Base-by-base conservation (phyloP, 2,888 invertebrate species). In the Scelioninae gen. 1 region DNA sequence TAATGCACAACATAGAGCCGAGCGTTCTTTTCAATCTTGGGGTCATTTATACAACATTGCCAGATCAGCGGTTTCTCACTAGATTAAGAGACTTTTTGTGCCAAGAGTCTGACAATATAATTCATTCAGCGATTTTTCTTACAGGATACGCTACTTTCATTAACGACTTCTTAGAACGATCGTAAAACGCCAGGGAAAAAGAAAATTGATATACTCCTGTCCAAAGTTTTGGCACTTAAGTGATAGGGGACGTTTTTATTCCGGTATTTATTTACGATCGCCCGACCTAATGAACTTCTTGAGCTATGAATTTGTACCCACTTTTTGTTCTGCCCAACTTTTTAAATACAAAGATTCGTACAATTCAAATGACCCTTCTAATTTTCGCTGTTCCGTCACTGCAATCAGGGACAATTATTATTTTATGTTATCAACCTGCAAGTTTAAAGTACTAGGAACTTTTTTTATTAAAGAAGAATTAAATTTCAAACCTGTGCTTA, bases 151-250 rank as follows among this genome's bases (percentile, higher is more conserved):
- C 78, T 74, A 74, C 82, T 82, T 77, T 82, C 82, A 82, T 77
- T 82, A 72, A 77, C 72, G 72, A 82, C 82, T 82, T 77, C 68
- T 77, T 74, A 66, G 68, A 74, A 62, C 72, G 69, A 82, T 34
- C 77, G 72, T 82, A 77, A 82, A 82, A 62, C 49, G 71, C 62
- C 55, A 47, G 47, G 62, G 78, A 72, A 74, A 83, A 83, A 78
- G 78, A 77, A 78, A 78, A 83, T 78, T 83, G 69, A 83, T 82
- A 77, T 72, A 82, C 68, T 63, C 56, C 77, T 72, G 82, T 78
- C 72, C 69, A 74, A 82, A 82, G 68, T 82, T 82, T 82, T 77
- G 68, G 82, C 77, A 72, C 69, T 78, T 78, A 78, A 82, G 60
- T 69, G 78, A 78, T 78, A 78, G 51, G 76, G 58, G 47, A 62